Base-by-base conservation (phyloP, 2,888 invertebrate genomes). In the Apotomis turbidana region DNA sequence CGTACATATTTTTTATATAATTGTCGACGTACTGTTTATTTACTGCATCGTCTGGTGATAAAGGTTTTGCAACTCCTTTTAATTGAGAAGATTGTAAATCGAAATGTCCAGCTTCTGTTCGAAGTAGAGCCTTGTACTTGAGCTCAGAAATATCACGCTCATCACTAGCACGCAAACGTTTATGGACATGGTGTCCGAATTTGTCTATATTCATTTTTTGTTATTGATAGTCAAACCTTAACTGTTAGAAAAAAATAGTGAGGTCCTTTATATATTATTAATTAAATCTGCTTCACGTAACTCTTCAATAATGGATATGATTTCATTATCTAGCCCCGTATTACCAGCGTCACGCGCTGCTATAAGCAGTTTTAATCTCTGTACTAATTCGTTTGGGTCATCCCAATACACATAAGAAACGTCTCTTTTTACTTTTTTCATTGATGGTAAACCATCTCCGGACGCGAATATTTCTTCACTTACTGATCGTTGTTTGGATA, bases 151-250 rank as follows among this genome's bases (percentile, higher is more conserved):
- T 44, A 4, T 60, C n/a, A n/a, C n/a, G n/a, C n/a, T n/a, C n/a
- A n/a, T n/a, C 60, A 15, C n/a, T 9, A 44, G 15, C n/a, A 60
- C 60, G 60, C 15, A 60, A 44, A 13, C 46, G 60, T 36, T 60
- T 44, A 44, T 60, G 60, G 13, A 60, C 60, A 60, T 60, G 41
- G 10, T 60, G 41, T n/a, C n/a, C 58, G n/a, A 58, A 58, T 58
- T 58, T 38, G n/a, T 58, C 58, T 10, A 52, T 13, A 52, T 52
- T 52, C 13, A 52, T 52, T 52, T 52, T 52, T 41, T 41, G 5
- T 41, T 41, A 3, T 10, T 49, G 49, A 3, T 9, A 49, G 49
- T 49, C 49, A 49, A 49, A 6, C 41, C 6, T 49, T 3, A 9
- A 49, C 49, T 49, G 49, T 49, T 49, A 49, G 9, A 9, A 49